Evolutionary conservation across 2,888 invertebrate species (phyloP).

Genomic region (Lacanobia oleracea): DNA sequence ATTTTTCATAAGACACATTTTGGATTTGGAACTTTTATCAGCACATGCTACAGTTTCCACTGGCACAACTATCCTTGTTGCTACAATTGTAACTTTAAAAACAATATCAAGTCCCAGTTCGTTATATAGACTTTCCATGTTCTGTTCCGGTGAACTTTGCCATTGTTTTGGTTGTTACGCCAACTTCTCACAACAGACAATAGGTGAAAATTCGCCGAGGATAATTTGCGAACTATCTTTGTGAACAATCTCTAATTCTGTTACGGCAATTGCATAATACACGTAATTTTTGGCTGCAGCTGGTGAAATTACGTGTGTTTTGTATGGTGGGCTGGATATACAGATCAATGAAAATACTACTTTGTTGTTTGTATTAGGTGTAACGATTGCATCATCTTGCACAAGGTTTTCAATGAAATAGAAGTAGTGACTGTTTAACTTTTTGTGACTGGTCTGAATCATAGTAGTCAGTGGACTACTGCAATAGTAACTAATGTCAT

Average conservation of each 20-base stretch:
- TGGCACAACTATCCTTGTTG: conserved; percentile 75
- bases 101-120: conserved; percentile 78
- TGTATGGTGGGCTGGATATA: conserved; percentile 12
- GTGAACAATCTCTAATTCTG: conserved; percentile 80
- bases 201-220: conserved; percentile 88
- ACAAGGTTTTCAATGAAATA: conserved; percentile 8
- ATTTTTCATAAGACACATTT: conserved; percentile 52
- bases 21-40: conserved; percentile 24
- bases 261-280: conserved; percentile 75
- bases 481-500: no score
- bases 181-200: conserved; percentile 86
- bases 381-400: conserved; percentile 22
- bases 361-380: conserved; percentile 5
- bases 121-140: conserved; percentile 89
- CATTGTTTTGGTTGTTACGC: conserved; percentile 89
- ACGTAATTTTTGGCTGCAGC: conserved; percentile 71
- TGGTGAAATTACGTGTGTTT: conserved; percentile 43
- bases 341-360: conserved; percentile 14
- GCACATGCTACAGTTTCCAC: conserved; percentile 50
- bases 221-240: conserved; percentile 84
- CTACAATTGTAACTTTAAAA: conserved; percentile 81
- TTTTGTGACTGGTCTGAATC: not conserved
- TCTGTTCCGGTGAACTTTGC: conserved; percentile 89
- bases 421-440: not conserved
- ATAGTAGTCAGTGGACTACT: no score